Percentiles rank a stretch among this genome's conserved stretches.
phyloP scores from a whole-genome alignment of 1,140 invertebrate species.

The Drosophila sp. region DNA sequence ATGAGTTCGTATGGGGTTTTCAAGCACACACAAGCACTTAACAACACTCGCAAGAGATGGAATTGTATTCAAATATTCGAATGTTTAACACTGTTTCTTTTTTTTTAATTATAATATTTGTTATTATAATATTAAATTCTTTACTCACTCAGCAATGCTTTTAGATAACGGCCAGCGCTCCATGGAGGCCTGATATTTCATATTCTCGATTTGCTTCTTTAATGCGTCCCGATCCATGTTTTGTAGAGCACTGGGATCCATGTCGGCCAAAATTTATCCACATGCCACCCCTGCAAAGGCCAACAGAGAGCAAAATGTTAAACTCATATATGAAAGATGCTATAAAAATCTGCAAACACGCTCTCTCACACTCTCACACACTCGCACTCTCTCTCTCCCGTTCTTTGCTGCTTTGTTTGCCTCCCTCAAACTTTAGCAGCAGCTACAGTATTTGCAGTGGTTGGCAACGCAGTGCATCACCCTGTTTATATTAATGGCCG shows the following conservation, averaged over 20 bases:
- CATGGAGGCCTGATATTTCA: slow-evolving; percentile 98
- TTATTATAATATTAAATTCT: slow-evolving; percentile 1
- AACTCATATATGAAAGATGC: slow-evolving; percentile 28
- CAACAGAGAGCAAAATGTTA: slow-evolving; percentile 39
- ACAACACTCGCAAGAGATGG: not conserved
- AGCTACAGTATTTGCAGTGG: not conserved
- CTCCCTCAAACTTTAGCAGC: not conserved
- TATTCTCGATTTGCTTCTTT: slow-evolving; percentile 98
- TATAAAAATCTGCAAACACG: slow-evolving; percentile 53
- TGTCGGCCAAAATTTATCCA: slow-evolving; percentile 86
- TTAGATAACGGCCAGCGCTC: slow-evolving; percentile 97
- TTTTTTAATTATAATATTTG: not conserved
- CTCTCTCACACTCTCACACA: not conserved
- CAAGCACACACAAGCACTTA: slow-evolving; percentile 1
- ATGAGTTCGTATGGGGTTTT: slow-evolving; percentile 9
- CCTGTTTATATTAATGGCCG: slow-evolving; percentile 42
- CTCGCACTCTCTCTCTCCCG: slow-evolving; percentile 2
- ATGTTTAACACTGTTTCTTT: not conserved
- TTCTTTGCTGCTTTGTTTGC: not conserved
- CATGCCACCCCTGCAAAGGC: slow-evolving; percentile 84
- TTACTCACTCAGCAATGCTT: slow-evolving; percentile 96
- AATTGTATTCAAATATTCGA: not conserved
- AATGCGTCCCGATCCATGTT: slow-evolving; percentile 98
- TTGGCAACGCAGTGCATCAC: slow-evolving; percentile 37
- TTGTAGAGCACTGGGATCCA: slow-evolving; percentile 95